Percentiles rank a stretch among this genome's conserved stretches.
Evolutionary conservation across 1,140 invertebrate species (phyloP).

Genomic region (Drosophila micromelanica): DNA sequence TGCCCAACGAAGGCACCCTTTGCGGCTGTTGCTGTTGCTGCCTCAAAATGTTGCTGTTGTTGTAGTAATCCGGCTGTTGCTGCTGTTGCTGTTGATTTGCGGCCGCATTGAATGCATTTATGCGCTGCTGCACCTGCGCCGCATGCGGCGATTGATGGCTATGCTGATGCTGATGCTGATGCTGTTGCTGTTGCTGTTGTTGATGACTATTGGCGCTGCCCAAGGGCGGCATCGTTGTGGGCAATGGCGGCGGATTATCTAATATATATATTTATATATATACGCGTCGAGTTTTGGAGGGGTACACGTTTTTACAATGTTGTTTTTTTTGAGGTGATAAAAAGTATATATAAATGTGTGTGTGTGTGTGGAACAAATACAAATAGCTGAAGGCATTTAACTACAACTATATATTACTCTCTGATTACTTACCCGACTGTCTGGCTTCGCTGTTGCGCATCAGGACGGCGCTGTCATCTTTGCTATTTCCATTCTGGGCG

Average conservation of each 20-base stretch:
- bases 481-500: conserved; percentile 70
- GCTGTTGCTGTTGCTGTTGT: conserved; percentile 3
- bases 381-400: conserved; percentile 29
- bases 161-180: conserved; percentile 59
- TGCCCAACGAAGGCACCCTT: conserved; percentile 41
- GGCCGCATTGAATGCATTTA: conserved; percentile 81
- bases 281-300: conserved; percentile 27
- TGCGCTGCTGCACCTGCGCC: conserved; percentile 78
- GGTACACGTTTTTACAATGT: conserved; percentile 45
- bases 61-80: conserved; percentile 58
- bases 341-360: conserved; percentile 16
- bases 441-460: conserved; percentile 76
- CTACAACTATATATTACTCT: conserved; percentile 4
- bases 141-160: conserved; percentile 61
- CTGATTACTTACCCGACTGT: conserved; percentile 73
- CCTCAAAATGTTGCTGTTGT: conserved; percentile 54
- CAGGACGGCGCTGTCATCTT: conserved; percentile 64
- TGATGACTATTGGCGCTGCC: conserved; percentile 57
- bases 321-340: conserved; percentile 19
- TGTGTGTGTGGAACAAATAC: conserved; percentile 45
- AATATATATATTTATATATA: conserved; percentile 18
- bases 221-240: conserved; percentile 82
- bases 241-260: conserved; percentile 84
- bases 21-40: conserved; percentile 49
- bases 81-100: conserved; percentile 55